These are phyloP conservation scores for Tauraco hartlaubi DNA, from an alignment of 2,797 vertebrate genomes.

Conservation along the genomic window DNA sequence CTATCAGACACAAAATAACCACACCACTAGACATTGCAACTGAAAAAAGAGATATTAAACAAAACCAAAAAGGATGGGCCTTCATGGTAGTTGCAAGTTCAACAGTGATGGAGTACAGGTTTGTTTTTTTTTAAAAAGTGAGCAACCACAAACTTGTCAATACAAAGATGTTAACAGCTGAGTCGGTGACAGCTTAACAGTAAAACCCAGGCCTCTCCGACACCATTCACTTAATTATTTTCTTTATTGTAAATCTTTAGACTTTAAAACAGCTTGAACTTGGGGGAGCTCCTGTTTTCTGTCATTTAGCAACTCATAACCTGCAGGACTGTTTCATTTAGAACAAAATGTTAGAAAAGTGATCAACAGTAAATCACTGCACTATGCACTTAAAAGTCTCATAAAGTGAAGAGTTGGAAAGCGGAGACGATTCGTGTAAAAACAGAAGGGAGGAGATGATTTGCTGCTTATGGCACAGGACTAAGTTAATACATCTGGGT, in stretches of 20 bases:
- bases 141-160: slow-evolving; percentile 20
- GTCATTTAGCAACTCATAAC: slow-evolving; percentile 62
- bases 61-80: not conserved
- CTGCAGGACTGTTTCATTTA: slow-evolving; percentile 35
- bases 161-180: slow-evolving; percentile 18
- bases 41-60: not conserved
- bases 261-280: slow-evolving; percentile 39
- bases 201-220: slow-evolving; percentile 14
- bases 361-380: slow-evolving; percentile 51
- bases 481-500: slow-evolving; percentile 28
- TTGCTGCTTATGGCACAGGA: slow-evolving; percentile 6
- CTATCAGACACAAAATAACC: not conserved
- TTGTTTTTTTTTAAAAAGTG: not conserved
- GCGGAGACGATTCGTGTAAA: not conserved
- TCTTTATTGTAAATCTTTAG: slow-evolving; percentile 30
- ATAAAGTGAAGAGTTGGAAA: slow-evolving; percentile 47
- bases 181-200: slow-evolving; percentile 13
- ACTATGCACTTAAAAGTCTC: not conserved
- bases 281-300: slow-evolving; percentile 46
- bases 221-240: slow-evolving; percentile 42
- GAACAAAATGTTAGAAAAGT: slow-evolving; percentile 40
- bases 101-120: not conserved
- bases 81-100: not conserved
- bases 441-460: slow-evolving; percentile 26
- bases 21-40: not conserved